A percentile compares a stretch with the other conserved stretches of the same genome.
Evolutionary conservation across 2,797 vertebrate genomes (phyloP).

Genomic region (Cirrhinus mrigala): DNA sequence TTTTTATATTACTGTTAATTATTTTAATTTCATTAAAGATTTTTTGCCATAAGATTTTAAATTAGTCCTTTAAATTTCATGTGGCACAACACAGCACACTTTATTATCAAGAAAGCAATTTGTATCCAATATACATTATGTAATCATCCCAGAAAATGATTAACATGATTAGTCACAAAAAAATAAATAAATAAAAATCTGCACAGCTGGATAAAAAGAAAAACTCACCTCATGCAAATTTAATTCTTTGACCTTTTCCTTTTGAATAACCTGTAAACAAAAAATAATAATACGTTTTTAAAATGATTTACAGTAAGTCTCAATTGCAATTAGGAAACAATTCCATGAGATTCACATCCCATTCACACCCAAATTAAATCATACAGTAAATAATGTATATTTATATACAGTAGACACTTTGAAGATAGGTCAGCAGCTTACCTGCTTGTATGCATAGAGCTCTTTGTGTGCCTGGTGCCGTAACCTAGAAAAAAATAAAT

Average conservation of each 20-base stretch:
- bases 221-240: constrained; percentile 96
- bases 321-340: not conserved
- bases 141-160: not conserved
- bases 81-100: not conserved
- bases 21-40: not conserved
- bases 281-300: not conserved
- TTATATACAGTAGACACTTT: constrained; percentile 20
- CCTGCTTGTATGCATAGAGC: constrained; percentile 99
- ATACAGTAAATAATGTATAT: not conserved
- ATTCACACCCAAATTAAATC: not conserved
- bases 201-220: not conserved
- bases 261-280: constrained; percentile 93
- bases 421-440: constrained; percentile 70
- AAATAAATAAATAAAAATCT: not conserved
- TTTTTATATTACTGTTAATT: no score
- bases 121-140: not conserved
- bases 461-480: constrained; percentile 99
- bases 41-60: not conserved
- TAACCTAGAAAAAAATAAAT: constrained; percentile 79
- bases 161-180: not conserved
- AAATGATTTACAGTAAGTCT: not conserved
- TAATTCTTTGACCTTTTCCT: constrained; percentile 99
- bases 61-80: not conserved
- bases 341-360: no score
- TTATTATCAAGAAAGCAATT: not conserved